Base-by-base conservation (phyloP, 1,140 invertebrate species). In the Sminthurides bifidus region DNA sequence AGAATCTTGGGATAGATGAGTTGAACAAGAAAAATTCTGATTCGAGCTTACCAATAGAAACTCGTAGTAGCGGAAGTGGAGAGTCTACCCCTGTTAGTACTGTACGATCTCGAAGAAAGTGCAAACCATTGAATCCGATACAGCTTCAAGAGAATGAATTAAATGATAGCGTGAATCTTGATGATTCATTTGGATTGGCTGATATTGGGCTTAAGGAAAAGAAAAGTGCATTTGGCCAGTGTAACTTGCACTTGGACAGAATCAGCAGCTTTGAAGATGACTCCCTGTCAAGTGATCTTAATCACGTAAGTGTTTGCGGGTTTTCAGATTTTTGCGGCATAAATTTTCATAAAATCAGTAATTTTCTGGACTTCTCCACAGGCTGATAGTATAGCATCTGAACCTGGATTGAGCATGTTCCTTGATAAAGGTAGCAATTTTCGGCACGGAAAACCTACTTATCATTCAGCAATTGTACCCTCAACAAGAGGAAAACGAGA, bases 231-330 rank as follows among this genome's bases (percentile, higher is more conserved):
- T 59, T 58, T 23, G 33, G 58, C 23, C 57, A 64, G 40, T 52
- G 37, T 43, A 64, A 54, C 24, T 35, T 64, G 3, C 58, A 64
- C 53, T 49, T 64, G 37, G 59, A 64, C 30, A 31, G 59, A 19
- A 64, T 64, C 23, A 60, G 58, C 29, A 64, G 62, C 37, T 51
- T 64, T 14, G 62, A 64, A 29, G 62, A 64, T 48, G 62, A 64
- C n/a, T 56, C 57, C 37, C 57, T 56, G 27, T 58, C 61, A 14
- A 53, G 50, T 5, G 61, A 64, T 35, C 52, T 64, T n/a, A 56
- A 60, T 38, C 58, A 60, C 48, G 61, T 64, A 46, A 57, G 52
- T 31, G n/a, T 24, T 37, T 6, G 17, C 41, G 15, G 10, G 10
- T 46, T 17, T 44, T 12, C 21, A 21, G 12, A 31, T 14, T 35